Conservation (phyloP, 2,888 invertebrate species). For the Phasia obesa region DNA sequence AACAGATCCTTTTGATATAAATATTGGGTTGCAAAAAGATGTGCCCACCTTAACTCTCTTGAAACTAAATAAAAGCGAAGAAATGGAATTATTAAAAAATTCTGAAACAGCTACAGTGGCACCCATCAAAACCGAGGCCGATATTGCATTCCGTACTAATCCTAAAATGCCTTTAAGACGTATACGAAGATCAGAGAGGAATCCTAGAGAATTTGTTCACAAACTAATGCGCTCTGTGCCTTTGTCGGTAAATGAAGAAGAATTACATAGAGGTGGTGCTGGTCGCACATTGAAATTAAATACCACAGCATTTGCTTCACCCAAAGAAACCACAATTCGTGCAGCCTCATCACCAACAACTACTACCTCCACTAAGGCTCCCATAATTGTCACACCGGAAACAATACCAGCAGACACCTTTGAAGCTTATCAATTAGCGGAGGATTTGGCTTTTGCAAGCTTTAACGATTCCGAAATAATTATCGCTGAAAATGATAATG, state of each 20-base stretch:
- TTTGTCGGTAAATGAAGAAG: conserved; percentile 74
- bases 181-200: conserved; percentile 69
- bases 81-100: neutral
- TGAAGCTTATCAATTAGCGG: conserved; percentile 76
- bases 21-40: conserved; percentile 59
- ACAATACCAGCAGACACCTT: neutral
- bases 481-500: conserved; percentile 40
- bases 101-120: neutral
- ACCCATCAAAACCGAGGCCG: neutral
- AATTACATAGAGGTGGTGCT: conserved; percentile 72
- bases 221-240: conserved; percentile 79
- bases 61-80: conserved; percentile 28
- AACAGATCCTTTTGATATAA: conserved; percentile 53
- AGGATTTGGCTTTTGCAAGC: conserved; percentile 80
- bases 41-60: conserved; percentile 56
- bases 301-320: conserved; percentile 77
- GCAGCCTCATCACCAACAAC: neutral
- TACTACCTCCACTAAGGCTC: conserved; percentile 25
- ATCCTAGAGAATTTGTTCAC: conserved; percentile 77
- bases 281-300: conserved; percentile 77
- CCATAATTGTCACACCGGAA: conserved; percentile 32
- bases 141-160: neutral
- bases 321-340: conserved; percentile 63
- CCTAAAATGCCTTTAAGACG: conserved; percentile 42
- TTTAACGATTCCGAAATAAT: conserved; percentile 79